Evolutionary conservation across 1,140 invertebrate species (phyloP).

Genomic region (Drosophila sturtevanti): DNA sequence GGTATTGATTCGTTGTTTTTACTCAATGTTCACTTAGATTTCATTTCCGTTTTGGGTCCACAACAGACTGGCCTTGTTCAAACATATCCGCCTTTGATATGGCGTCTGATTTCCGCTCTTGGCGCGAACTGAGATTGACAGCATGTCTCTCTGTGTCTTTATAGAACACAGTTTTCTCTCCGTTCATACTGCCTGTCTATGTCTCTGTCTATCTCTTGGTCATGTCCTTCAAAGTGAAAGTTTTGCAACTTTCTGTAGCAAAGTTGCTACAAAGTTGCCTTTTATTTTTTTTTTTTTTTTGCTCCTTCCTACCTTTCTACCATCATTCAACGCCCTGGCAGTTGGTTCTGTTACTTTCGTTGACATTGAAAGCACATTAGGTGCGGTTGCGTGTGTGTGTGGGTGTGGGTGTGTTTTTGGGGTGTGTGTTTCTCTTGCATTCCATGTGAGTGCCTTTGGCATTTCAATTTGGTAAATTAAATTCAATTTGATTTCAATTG

Average conservation of each 20-base stretch:
- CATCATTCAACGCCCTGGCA: no score
- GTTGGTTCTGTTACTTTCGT: conserved; percentile 7
- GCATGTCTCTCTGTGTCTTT: conserved; percentile 28
- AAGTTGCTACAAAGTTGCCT: conserved; percentile 48
- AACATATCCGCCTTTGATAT: conserved; percentile 63
- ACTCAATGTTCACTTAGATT: conserved; percentile 49
- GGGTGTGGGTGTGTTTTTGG: conserved; percentile 6
- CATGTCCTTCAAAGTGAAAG: conserved; percentile 73
- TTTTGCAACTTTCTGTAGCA: conserved; percentile 42
- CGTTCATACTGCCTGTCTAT: neutral
- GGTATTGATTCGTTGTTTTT: conserved; percentile 26
- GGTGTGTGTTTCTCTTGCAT: conserved; percentile 12
- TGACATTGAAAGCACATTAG: conserved; percentile 44
- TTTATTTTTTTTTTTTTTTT: neutral
- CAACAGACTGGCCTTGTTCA: conserved; percentile 44
- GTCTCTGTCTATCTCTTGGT: conserved; percentile 1
- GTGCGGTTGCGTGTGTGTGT: conserved; percentile 8
- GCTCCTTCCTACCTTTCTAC: neutral
- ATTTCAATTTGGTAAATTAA: conserved; percentile 39
- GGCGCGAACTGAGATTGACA: conserved; percentile 56
- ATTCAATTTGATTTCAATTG: neutral
- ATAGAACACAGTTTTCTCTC: neutral
- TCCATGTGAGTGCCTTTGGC: conserved; percentile 25
- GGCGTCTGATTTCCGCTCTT: conserved; percentile 72
- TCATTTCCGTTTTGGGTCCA: conserved; percentile 49